Evolutionary conservation across 30 jellyfish, hydroid and myxozoan species (phyloP).

Genomic region (Hydra vulgaris): DNA sequence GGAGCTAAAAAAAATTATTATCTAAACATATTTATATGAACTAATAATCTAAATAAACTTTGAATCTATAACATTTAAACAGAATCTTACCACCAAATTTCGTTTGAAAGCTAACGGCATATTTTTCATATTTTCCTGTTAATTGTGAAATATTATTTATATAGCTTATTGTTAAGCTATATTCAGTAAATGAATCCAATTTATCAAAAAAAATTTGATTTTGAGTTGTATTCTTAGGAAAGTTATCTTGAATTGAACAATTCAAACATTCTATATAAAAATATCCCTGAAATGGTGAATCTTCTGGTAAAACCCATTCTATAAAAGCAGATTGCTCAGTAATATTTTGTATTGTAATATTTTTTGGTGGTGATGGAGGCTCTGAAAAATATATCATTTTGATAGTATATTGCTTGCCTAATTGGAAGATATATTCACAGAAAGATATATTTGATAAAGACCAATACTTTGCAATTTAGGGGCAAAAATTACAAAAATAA

Average conservation of each 20-base stretch:
- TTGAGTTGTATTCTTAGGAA: background rate
- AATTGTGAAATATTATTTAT: slow-evolving; percentile 38
- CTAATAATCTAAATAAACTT: no score
- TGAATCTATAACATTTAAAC: background rate
- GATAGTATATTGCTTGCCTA: no score
- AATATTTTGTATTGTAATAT: background rate
- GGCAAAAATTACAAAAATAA: no score
- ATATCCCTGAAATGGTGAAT: background rate
- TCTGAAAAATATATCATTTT: background rate
- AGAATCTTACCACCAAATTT: slow-evolving; percentile 46
- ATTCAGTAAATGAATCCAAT: slow-evolving; percentile 11
- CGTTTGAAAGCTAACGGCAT: slow-evolving; percentile 18
- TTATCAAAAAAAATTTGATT: background rate
- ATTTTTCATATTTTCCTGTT: slow-evolving; percentile 2
- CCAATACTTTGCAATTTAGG: no score
- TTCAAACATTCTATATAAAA: background rate
- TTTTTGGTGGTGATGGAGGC: background rate
- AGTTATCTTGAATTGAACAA: background rate
- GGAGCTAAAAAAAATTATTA: background rate
- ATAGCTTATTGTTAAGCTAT: slow-evolving; percentile 20
- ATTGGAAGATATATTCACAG: no score
- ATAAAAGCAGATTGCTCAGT: background rate
- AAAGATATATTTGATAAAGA: no score
- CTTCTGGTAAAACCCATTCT: background rate
- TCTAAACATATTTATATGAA: background rate